A percentile compares a stretch with the other conserved stretches of the same genome.
Conservation (phyloP, 2,113 vertebrate genomes). For the Talpa occidentalis region DNA sequence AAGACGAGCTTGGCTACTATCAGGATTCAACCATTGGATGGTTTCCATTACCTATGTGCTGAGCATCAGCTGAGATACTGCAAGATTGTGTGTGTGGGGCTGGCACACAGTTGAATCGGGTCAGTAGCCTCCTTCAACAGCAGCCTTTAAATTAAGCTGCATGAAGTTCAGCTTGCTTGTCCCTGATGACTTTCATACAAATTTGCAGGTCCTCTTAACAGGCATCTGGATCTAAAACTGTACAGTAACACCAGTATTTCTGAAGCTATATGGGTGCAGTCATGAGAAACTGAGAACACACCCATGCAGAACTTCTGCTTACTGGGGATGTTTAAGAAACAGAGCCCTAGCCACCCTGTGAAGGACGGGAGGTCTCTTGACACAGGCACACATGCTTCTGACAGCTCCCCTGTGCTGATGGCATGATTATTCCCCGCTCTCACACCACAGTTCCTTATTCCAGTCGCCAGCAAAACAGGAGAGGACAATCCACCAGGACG, state of each 20-base stretch:
- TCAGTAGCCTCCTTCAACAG: background rate
- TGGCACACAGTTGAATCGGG: background rate
- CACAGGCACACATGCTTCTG: background rate
- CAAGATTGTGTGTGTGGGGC: fast-evolving
- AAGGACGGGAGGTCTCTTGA: background rate
- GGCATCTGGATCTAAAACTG: background rate
- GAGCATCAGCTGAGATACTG: background rate
- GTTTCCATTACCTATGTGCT: background rate
- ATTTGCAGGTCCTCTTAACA: background rate
- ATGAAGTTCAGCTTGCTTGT: background rate
- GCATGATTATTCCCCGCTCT: fast-evolving
- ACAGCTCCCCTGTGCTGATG: background rate
- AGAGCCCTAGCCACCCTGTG: background rate
- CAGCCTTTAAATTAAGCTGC: background rate
- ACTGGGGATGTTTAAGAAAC: background rate
- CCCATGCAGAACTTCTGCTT: background rate
- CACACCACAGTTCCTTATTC: background rate
- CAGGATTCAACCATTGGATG: background rate
- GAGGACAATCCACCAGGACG: background rate
- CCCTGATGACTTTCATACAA: background rate
- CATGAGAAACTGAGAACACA: background rate
- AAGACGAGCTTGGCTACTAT: background rate
- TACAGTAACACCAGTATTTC: background rate
- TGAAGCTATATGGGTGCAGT: background rate
- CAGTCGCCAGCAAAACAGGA: background rate